A percentile compares a stretch with the other conserved stretches of the same genome.
Evolutionary conservation across 2,113 vertebrate genomes (phyloP).

Genomic region (Clarias magur): DNA sequence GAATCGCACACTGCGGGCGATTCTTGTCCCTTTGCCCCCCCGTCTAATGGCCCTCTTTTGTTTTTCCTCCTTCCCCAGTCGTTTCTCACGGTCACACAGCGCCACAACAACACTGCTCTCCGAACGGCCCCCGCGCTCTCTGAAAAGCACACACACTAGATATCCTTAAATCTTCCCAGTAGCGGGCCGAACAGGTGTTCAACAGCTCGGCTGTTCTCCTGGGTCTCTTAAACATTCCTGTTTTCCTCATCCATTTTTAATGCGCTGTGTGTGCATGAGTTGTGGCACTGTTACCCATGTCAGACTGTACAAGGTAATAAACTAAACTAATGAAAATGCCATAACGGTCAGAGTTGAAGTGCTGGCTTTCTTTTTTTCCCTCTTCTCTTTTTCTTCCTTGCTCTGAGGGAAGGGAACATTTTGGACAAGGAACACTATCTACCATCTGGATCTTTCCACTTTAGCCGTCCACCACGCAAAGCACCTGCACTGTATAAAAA

Average conservation of each 20-base stretch:
- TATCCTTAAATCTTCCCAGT: slow-evolving; percentile 40
- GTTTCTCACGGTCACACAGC: slow-evolving; percentile 2
- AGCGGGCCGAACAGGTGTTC: slow-evolving; percentile 36
- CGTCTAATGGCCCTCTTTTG: not conserved
- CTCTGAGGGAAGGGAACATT: slow-evolving; percentile 25
- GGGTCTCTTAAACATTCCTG: slow-evolving; percentile 51
- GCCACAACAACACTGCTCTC: slow-evolving; percentile 26
- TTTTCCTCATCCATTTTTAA: slow-evolving; percentile 72
- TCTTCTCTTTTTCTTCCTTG: too few species aligned
- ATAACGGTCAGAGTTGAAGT: slow-evolving; percentile 41
- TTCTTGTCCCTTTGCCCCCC: not conserved
- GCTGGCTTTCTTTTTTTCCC: not conserved
- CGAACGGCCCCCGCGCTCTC: slow-evolving; percentile 11
- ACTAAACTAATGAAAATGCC: slow-evolving; percentile 84
- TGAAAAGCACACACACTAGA: slow-evolving; percentile 29
- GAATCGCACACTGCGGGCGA: not conserved
- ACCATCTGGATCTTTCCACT: slow-evolving; percentile 20
- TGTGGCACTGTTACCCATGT: slow-evolving; percentile 65
- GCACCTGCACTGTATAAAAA: not conserved
- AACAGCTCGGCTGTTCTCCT: slow-evolving; percentile 30
- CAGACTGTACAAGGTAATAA: slow-evolving; percentile 79
- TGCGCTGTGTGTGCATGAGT: slow-evolving; percentile 47
- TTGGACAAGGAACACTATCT: not conserved
- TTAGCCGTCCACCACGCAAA: not conserved
- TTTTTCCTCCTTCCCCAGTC: not conserved